phyloP scores from a whole-genome alignment of 53 echinoderm and acorn worm genomes.

The Luidia sarsii region DNA sequence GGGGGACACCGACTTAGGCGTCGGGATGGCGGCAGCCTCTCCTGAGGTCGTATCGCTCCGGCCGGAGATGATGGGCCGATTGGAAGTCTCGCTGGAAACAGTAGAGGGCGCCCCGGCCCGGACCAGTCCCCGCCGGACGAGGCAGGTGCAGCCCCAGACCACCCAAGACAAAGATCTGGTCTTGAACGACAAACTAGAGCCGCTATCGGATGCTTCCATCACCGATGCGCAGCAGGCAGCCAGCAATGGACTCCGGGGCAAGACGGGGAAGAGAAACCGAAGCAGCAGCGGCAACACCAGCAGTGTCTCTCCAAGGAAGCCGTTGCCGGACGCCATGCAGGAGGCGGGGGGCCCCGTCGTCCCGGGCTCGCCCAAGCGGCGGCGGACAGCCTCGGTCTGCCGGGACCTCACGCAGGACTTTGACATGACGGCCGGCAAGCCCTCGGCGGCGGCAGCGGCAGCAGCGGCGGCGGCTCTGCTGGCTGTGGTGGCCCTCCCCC shows the following conservation, averaged over 20 bases:
- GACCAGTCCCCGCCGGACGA: slow-evolving; percentile 58
- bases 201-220: background rate
- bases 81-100: slow-evolving; percentile 8
- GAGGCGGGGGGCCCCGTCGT: slow-evolving; percentile 5
- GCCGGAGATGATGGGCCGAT: slow-evolving; percentile 9
- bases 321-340: slow-evolving; percentile 3
- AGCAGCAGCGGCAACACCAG: slow-evolving; percentile 24
- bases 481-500: too few relatives aligned
- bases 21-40: too few relatives aligned
- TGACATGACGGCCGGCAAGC: slow-evolving; percentile 26
- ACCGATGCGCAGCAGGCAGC: background rate
- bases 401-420: slow-evolving; percentile 67
- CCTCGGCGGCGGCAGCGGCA: background rate
- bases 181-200: slow-evolving; percentile 6
- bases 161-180: slow-evolving; percentile 44
- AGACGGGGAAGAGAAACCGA: slow-evolving; percentile 27
- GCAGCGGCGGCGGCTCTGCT: too few relatives aligned
- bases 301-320: slow-evolving; percentile 36
- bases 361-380: slow-evolving; percentile 26
- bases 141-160: slow-evolving; percentile 30
- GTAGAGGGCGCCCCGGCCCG: slow-evolving; percentile 39
- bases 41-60: background rate
- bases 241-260: slow-evolving; percentile 14
- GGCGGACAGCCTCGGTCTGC: slow-evolving; percentile 50
- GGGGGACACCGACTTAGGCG: slow-evolving; percentile 27